Evolutionary conservation across 2,888 invertebrate genomes (phyloP).

Genomic region (Loripinus fragilis): DNA sequence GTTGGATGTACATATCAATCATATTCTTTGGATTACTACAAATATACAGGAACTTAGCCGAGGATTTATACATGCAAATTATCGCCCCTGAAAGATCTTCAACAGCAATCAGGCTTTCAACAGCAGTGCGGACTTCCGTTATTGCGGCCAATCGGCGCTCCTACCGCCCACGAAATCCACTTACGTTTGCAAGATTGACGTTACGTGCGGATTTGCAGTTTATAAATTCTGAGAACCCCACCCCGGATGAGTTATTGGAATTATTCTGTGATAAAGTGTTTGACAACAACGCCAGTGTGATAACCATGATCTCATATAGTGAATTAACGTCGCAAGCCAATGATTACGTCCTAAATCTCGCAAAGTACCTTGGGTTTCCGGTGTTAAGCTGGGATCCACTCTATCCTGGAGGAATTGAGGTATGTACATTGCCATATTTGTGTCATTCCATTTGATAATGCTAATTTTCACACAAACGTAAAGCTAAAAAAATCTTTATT

Average conservation of each 20-base stretch:
- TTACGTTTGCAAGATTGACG: background rate
- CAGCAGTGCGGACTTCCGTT: background rate
- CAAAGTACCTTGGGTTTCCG: slow-evolving; percentile 49
- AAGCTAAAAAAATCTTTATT: too few relatives aligned
- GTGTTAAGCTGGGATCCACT: slow-evolving; percentile 62
- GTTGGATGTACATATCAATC: background rate
- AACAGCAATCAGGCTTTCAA: background rate
- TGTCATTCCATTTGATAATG: too few relatives aligned
- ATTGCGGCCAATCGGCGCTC: slow-evolving; percentile 4
- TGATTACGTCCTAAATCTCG: slow-evolving; percentile 46
- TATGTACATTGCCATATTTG: slow-evolving; percentile 18
- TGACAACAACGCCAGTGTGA: slow-evolving; percentile 42
- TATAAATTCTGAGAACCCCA: slow-evolving; percentile 22
- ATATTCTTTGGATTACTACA: background rate
- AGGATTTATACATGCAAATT: slow-evolving; percentile 33
- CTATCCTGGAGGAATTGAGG: slow-evolving; percentile 53
- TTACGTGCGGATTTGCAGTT: slow-evolving; percentile 24
- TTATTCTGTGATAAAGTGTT: slow-evolving; percentile 54
- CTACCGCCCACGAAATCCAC: background rate
- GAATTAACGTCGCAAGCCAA: slow-evolving; percentile 32
- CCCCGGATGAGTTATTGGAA: slow-evolving; percentile 46
- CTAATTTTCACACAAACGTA: too few relatives aligned
- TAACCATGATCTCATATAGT: slow-evolving; percentile 40
- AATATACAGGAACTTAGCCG: background rate
- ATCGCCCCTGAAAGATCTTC: slow-evolving; percentile 21